These are phyloP conservation scores for Ammodytes marinus DNA, from an alignment of 2,113 vertebrate species.

Conservation along the genomic window DNA sequence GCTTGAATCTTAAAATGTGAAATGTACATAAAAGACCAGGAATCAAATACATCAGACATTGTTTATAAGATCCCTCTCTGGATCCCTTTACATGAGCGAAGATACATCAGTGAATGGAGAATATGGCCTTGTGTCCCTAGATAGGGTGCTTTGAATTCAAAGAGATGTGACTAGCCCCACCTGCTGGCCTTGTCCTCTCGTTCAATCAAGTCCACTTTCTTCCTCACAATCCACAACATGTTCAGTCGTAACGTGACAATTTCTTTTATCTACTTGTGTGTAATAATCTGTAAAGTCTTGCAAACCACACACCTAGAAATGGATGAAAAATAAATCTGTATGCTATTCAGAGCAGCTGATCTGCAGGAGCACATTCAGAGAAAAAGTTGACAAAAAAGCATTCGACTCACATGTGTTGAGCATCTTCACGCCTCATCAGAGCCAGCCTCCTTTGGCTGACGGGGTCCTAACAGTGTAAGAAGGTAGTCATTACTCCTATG, in stretches of 20 bases:
- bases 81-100: background rate
- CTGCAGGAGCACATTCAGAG: background rate
- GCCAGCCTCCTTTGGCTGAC: background rate
- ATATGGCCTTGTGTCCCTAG: background rate
- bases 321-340: background rate
- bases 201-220: background rate
- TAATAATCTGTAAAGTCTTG: background rate
- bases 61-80: background rate
- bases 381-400: background rate
- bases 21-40: background rate
- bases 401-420: conserved; percentile 14
- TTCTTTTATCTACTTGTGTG: background rate
- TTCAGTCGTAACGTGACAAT: background rate
- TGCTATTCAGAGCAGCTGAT: background rate
- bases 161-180: background rate
- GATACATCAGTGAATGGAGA: background rate
- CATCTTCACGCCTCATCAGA: conserved; percentile 6
- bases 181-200: background rate
- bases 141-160: background rate
- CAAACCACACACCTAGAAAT: background rate
- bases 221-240: background rate
- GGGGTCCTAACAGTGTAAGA: background rate
- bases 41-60: background rate
- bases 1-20: background rate
- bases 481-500: background rate